These are phyloP conservation scores for Campoplex capitator DNA, from an alignment of 2,888 invertebrate species.

Conservation along the genomic window DNA sequence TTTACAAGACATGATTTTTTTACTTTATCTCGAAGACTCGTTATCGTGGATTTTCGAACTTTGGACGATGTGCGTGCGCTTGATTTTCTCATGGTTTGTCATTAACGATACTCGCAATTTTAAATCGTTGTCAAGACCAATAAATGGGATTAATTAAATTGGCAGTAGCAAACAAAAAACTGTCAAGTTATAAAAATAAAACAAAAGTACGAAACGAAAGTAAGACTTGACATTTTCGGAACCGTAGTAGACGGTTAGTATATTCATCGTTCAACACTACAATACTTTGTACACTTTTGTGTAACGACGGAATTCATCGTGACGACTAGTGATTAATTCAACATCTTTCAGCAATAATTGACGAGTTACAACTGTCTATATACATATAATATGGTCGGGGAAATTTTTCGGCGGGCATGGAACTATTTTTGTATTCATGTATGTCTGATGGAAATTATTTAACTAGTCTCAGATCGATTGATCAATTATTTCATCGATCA, in stretches of 20 bases:
- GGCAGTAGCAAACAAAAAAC: constrained; percentile 5
- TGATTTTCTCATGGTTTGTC: constrained; percentile 38
- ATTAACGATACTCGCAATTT: constrained; percentile 20
- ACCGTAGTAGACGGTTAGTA: constrained; percentile 56
- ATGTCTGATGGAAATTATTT: not conserved
- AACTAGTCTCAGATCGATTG: constrained; percentile 5
- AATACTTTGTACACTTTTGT: constrained; percentile 62
- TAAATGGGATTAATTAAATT: constrained; percentile 33
- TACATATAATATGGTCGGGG: constrained; percentile 44
- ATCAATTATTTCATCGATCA: constrained; percentile 1
- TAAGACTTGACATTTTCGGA: not conserved
- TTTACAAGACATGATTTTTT: not conserved
- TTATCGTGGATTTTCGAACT: constrained; percentile 20
- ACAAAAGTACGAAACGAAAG: not conserved
- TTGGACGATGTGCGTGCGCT: constrained; percentile 23
- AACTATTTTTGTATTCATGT: constrained; percentile 10
- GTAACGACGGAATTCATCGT: constrained; percentile 56
- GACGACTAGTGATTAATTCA: constrained; percentile 43
- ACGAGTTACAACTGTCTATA: constrained; percentile 55
- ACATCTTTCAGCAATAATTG: constrained; percentile 59
- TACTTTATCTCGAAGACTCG: constrained; percentile 36
- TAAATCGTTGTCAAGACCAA: not conserved
- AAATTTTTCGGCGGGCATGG: constrained; percentile 31
- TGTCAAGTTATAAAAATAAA: constrained; percentile 1
- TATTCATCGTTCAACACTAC: constrained; percentile 61